A percentile compares a stretch with the other conserved stretches of the same genome.
These are phyloP conservation scores for Semnopithecus entellus DNA, from an alignment of 2,113 vertebrate genomes.

Conservation along the genomic window DNA sequence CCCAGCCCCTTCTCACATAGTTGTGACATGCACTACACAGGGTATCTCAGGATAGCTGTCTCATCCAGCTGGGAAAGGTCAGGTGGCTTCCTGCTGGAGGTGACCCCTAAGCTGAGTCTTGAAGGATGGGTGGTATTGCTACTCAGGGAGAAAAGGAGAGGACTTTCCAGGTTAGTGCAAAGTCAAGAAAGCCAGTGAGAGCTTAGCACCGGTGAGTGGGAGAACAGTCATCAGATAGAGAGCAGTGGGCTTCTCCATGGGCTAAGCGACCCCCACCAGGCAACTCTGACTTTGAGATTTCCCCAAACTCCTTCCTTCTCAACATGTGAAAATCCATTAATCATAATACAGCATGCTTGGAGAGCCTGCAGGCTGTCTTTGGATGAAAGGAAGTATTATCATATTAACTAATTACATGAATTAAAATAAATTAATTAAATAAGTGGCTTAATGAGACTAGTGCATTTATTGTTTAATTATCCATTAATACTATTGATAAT, in stretches of 20 bases:
- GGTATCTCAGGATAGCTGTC: not conserved
- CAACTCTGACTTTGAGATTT: not conserved
- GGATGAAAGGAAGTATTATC: conserved; percentile 64
- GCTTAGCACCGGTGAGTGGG: not conserved
- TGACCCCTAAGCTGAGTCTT: not conserved
- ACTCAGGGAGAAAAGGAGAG: not conserved
- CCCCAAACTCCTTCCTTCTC: not conserved
- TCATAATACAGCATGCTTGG: not conserved
- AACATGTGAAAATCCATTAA: not conserved
- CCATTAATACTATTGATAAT: conserved; percentile 41
- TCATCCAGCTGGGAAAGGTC: too few relatives aligned
- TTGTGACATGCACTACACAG: fast-evolving
- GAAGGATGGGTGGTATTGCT: not conserved
- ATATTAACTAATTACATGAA: conserved; percentile 68
- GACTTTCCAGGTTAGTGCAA: not conserved
- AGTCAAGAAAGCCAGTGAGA: not conserved
- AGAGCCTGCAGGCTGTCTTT: conserved; percentile 57
- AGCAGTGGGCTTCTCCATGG: not conserved
- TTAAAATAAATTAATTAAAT: conserved; percentile 78
- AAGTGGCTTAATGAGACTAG: conserved; percentile 70
- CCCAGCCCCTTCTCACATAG: not conserved
- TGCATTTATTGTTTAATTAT: conserved; percentile 68
- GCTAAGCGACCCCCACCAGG: not conserved
- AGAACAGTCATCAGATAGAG: fast-evolving
- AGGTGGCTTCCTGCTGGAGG: not conserved